Conservation (phyloP, 2,797 vertebrate genomes). For the Lacerta agilis region DNA sequence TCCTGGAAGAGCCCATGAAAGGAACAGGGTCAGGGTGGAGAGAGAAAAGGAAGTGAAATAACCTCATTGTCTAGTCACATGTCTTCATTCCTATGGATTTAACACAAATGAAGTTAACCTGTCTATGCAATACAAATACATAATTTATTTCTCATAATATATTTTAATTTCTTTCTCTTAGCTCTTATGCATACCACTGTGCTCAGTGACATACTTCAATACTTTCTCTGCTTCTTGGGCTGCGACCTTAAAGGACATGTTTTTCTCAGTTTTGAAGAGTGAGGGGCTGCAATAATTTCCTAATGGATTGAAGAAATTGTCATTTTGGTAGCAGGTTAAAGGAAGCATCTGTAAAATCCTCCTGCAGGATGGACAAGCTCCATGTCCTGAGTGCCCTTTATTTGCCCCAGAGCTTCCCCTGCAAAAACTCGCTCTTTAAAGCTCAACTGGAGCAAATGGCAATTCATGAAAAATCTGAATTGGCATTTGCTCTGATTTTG, state of each 20-base stretch:
- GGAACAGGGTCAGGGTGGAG: neutral
- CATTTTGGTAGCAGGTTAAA: neutral
- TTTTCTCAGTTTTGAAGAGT: neutral
- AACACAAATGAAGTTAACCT: neutral
- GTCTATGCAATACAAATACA: too few relatives aligned
- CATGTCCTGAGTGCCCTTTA: too few relatives aligned
- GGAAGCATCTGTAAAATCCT: neutral
- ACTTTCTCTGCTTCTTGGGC: neutral
- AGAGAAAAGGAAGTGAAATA: conserved; percentile 48
- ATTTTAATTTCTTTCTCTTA: too few relatives aligned
- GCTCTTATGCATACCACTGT: neutral
- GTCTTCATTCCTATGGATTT: neutral
- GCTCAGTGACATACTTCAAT: neutral
- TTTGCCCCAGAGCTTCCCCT: too few relatives aligned
- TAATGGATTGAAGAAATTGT: neutral
- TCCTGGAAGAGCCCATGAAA: conserved; percentile 77
- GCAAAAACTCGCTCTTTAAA: too few relatives aligned
- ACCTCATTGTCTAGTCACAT: neutral
- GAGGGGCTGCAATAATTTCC: too few relatives aligned
- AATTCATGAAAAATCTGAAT: too few relatives aligned
- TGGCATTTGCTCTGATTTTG: too few relatives aligned
- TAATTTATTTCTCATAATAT: too few relatives aligned
- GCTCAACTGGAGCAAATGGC: too few relatives aligned
- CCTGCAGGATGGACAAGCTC: neutral
- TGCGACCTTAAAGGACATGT: neutral